A percentile compares a stretch with the other conserved stretches of the same genome.
Conservation (phyloP, 2,888 invertebrate genomes). For the Synanthedon tipuliformis region DNA sequence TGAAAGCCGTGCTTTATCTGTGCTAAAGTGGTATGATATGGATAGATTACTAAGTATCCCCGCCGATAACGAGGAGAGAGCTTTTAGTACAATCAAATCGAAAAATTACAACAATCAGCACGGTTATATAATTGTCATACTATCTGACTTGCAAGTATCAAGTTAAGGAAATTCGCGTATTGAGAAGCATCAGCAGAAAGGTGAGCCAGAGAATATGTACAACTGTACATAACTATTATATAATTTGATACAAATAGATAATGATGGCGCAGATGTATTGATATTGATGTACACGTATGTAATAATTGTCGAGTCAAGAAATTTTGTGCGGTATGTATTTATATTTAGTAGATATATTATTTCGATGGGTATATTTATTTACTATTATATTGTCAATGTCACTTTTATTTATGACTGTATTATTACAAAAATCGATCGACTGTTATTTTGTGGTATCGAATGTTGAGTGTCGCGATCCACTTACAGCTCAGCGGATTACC, state of each 20-base stretch:
- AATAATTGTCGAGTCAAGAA: no score
- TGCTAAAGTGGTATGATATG: background rate
- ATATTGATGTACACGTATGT: no score
- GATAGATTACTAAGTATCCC: background rate
- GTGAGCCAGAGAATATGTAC: no score
- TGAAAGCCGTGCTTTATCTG: background rate
- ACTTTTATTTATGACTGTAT: background rate
- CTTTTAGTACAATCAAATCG: background rate
- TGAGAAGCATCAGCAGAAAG: no score
- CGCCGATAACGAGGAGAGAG: background rate
- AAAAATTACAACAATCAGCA: background rate
- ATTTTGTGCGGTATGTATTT: no score
- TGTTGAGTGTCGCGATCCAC: background rate
- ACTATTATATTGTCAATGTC: background rate
- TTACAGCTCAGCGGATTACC: background rate
- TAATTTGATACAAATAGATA: no score
- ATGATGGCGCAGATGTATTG: no score
- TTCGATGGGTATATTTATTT: background rate
- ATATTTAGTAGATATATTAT: no score
- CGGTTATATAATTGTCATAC: no score
- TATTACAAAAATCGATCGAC: background rate
- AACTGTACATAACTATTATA: no score
- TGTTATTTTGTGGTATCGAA: background rate
- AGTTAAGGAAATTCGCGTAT: no score
- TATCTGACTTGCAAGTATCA: no score